Conservation (phyloP, 2,113 vertebrate genomes). For the Alexandromys fortis region DNA sequence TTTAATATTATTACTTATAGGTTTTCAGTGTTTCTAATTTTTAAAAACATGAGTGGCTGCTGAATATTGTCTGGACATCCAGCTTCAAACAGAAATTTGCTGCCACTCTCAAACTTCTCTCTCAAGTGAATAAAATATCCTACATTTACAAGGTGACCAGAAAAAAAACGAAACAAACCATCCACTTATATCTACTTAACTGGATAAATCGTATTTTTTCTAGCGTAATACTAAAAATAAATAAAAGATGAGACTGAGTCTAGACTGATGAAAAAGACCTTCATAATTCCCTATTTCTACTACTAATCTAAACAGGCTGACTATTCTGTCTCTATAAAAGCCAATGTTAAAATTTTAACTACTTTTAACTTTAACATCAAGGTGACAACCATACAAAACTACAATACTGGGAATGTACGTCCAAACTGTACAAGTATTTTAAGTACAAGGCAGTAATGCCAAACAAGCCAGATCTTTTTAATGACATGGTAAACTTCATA, state of each 20-base stretch:
- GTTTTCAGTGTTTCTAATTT: constrained; percentile 29
- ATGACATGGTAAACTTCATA: background rate
- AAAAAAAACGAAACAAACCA: constrained; percentile 3
- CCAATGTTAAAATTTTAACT: constrained; percentile 37
- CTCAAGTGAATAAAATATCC: constrained; percentile 30
- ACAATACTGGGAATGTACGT: background rate
- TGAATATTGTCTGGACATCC: constrained; percentile 15
- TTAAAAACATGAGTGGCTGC: background rate
- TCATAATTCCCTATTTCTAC: constrained; percentile 30
- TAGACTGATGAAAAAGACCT: constrained; percentile 4
- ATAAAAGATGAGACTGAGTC: background rate
- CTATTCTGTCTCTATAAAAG: constrained; percentile 6
- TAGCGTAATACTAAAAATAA: constrained; percentile 33
- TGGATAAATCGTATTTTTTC: constrained; percentile 12
- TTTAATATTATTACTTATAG: background rate
- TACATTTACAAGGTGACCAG: constrained; percentile 20
- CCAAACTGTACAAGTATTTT: constrained; percentile 26
- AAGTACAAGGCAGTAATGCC: constrained; percentile 6
- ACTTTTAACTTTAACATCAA: constrained; percentile 54
- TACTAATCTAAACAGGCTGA: background rate
- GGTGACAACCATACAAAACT: constrained; percentile 25
- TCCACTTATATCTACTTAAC: background rate
- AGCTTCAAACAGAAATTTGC: constrained; percentile 48
- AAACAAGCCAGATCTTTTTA: constrained; percentile 47
- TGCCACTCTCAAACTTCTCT: constrained; percentile 2